Evolutionary conservation across 2,888 invertebrate species (phyloP).

Genomic region (Rhodophaea formosa): DNA sequence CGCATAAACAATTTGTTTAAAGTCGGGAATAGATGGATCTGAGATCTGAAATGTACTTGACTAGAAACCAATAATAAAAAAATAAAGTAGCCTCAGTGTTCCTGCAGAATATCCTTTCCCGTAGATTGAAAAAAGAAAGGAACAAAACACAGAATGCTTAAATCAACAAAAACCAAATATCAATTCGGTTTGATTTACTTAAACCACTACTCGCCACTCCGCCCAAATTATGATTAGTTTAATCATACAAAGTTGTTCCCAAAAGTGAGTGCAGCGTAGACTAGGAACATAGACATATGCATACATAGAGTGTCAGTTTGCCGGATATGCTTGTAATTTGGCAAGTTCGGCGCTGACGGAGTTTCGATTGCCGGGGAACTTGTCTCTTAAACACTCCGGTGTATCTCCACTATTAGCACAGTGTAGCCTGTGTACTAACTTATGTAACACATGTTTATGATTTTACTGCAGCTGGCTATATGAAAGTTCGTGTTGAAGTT

Average conservation of each 20-base stretch:
- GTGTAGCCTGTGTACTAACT: slow-evolving; percentile 5
- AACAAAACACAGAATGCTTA: no score
- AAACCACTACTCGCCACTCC: not conserved
- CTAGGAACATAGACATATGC: not conserved
- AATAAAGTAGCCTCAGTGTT: no score
- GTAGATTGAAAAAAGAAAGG: no score
- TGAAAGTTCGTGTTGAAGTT: not conserved
- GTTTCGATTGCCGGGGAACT: slow-evolving; percentile 18
- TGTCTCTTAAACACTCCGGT: slow-evolving; percentile 18
- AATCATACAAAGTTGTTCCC: not conserved
- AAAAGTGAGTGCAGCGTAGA: not conserved
- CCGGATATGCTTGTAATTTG: slow-evolving; percentile 14
- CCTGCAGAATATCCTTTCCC: no score
- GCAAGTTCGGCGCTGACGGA: slow-evolving; percentile 17
- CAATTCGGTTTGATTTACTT: not conserved
- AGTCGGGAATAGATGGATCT: no score
- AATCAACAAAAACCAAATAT: not conserved
- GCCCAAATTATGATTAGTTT: not conserved
- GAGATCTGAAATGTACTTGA: no score
- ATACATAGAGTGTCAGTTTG: not conserved
- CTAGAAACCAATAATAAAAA: no score
- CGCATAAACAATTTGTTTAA: no score
- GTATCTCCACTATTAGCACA: slow-evolving; percentile 11
- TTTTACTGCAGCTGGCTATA: not conserved
- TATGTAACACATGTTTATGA: slow-evolving; percentile 15